Evolutionary conservation across 2,113 vertebrate genomes (phyloP).

Genomic region (Balaeniceps rex): DNA sequence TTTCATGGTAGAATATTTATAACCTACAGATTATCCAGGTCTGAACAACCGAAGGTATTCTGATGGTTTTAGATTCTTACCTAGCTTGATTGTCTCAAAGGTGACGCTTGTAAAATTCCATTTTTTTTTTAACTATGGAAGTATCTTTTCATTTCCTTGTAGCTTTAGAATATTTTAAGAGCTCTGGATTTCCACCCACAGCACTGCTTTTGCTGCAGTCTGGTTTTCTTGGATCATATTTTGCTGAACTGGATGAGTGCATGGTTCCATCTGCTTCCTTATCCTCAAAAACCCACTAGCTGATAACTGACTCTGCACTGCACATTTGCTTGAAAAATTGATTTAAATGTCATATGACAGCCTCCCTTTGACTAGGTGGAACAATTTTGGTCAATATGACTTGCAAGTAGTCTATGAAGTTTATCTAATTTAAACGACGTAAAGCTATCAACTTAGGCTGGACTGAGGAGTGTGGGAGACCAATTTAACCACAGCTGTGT

Average conservation of each 20-base stretch:
- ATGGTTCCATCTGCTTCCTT: constrained; percentile 17
- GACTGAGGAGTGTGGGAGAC: background rate
- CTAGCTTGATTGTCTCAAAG: background rate
- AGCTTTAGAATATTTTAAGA: background rate
- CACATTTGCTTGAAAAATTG: background rate
- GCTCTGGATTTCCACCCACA: constrained; percentile 29
- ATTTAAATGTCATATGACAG: background rate
- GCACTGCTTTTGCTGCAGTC: background rate
- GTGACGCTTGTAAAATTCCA: background rate
- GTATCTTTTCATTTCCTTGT: background rate
- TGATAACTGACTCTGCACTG: background rate
- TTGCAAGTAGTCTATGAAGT: background rate
- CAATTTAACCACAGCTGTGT: background rate
- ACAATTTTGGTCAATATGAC: background rate
- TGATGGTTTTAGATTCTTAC: background rate
- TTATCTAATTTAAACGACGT: background rate
- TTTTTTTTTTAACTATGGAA: background rate
- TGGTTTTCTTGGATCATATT: background rate
- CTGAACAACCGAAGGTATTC: background rate
- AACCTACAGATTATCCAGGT: background rate
- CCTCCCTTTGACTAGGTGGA: background rate
- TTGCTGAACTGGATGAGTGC: background rate
- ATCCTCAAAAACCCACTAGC: background rate
- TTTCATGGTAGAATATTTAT: background rate
- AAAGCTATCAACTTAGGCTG: no score